A percentile compares a stretch with the other conserved stretches of the same genome.
Conservation (phyloP, 2,888 invertebrate species). For the Byasa hedistus region DNA sequence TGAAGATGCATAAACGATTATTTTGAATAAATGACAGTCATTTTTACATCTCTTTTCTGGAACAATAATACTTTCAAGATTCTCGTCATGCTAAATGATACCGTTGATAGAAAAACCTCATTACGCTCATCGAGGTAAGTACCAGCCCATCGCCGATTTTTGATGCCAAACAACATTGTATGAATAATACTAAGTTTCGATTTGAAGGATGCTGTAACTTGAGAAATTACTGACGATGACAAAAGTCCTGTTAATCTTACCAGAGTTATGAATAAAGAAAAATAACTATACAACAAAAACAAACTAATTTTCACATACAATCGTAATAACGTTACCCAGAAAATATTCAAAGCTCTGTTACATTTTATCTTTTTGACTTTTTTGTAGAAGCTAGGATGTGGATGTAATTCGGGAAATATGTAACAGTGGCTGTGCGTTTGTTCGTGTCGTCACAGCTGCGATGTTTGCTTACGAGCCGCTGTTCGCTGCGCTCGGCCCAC, state of each 20-base stretch:
- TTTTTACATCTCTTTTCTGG: no score
- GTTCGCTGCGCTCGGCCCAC: constrained; percentile 29
- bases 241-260: no score
- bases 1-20: no score
- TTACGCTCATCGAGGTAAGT: no score
- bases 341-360: neutral
- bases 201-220: neutral
- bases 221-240: neutral
- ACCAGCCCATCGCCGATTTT: neutral
- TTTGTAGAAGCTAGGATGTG: neutral
- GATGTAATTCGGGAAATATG: constrained; percentile 29
- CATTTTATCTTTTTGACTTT: neutral
- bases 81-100: no score
- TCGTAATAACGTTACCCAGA: no score
- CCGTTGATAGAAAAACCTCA: no score
- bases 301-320: no score
- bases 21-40: no score
- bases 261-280: no score
- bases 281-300: no score
- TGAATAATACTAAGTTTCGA: neutral
- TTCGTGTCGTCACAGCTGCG: constrained; percentile 30
- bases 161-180: neutral
- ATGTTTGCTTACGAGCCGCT: constrained; percentile 25
- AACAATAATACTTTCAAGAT: no score
- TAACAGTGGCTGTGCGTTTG: constrained; percentile 31